A percentile compares a stretch with the other conserved stretches of the same genome.
phyloP scores from a whole-genome alignment of 1,140 invertebrate species.

The Epicauta chinensis region DNA sequence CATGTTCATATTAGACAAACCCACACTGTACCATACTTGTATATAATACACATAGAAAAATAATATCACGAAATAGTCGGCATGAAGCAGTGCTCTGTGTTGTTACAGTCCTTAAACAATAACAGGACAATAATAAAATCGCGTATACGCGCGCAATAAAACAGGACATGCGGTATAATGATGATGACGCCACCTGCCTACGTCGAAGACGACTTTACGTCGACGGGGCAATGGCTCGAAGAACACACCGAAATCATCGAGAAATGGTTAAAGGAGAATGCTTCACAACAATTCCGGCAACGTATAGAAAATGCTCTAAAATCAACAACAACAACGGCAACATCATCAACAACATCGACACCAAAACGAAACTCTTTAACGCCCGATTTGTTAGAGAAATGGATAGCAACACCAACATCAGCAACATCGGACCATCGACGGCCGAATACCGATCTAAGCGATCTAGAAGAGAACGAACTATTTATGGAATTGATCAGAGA shows the following conservation, averaged over 20 bases:
- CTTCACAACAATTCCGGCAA: constrained; percentile 55
- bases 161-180: constrained; percentile 32
- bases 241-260: constrained; percentile 56
- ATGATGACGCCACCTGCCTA: constrained; percentile 30
- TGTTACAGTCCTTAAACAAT: too few relatives aligned
- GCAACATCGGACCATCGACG: constrained; percentile 35
- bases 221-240: constrained; percentile 45
- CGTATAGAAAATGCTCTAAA: constrained; percentile 41
- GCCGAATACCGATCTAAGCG: constrained; percentile 33
- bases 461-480: constrained; percentile 63
- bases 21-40: too few relatives aligned
- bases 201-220: constrained; percentile 30
- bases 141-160: constrained; percentile 10
- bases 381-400: constrained; percentile 76
- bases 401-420: constrained; percentile 65
- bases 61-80: too few relatives aligned
- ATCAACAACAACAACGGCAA: neutral
- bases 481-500: constrained; percentile 92
- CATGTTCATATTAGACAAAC: too few relatives aligned
- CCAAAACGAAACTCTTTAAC: constrained; percentile 69
- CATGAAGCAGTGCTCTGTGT: too few relatives aligned
- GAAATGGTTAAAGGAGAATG: constrained; percentile 66
- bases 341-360: constrained; percentile 9
- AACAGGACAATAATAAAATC: too few relatives aligned
- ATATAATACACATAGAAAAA: too few relatives aligned